These are phyloP conservation scores for Callimorpha dominula DNA, from an alignment of 2,888 invertebrate species.

Conservation along the genomic window DNA sequence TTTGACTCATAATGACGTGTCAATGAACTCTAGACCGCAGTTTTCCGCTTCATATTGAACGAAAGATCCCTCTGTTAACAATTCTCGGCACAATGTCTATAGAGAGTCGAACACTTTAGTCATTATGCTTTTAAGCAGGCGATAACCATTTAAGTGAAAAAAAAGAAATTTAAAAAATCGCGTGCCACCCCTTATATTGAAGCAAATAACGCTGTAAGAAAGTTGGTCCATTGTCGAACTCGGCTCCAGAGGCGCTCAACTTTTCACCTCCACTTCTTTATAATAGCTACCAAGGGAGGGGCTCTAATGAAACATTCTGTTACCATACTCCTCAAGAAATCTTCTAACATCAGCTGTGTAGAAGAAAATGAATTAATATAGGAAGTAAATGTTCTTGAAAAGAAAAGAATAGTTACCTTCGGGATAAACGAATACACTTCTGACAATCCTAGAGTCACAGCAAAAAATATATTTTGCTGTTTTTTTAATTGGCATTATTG, in stretches of 20 bases:
- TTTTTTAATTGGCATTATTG: too few species aligned
- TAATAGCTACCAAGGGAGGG: conserved; percentile 38
- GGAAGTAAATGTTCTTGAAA: background rate
- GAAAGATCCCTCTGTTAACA: too few species aligned
- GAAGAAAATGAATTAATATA: conserved; percentile 5
- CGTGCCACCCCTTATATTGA: conserved; percentile 35
- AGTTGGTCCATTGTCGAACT: conserved; percentile 43
- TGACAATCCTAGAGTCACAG: background rate
- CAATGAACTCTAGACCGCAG: too few species aligned
- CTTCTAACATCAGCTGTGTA: conserved; percentile 18
- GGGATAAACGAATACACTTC: background rate
- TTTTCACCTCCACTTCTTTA: conserved; percentile 35
- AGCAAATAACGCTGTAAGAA: conserved; percentile 46
- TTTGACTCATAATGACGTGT: too few species aligned
- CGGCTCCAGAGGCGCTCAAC: conserved; percentile 36
- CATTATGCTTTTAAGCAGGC: background rate
- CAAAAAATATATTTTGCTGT: background rate
- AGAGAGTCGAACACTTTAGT: background rate
- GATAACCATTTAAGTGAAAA: background rate
- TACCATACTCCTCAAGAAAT: conserved; percentile 19
- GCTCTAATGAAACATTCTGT: conserved; percentile 42
- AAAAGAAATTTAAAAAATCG: background rate
- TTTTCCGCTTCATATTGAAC: too few species aligned
- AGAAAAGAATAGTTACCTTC: conserved; percentile 6
- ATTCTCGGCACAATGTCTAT: background rate